phyloP scores from a whole-genome alignment of 1,140 invertebrate genomes.

The Atta cephalotes region DNA sequence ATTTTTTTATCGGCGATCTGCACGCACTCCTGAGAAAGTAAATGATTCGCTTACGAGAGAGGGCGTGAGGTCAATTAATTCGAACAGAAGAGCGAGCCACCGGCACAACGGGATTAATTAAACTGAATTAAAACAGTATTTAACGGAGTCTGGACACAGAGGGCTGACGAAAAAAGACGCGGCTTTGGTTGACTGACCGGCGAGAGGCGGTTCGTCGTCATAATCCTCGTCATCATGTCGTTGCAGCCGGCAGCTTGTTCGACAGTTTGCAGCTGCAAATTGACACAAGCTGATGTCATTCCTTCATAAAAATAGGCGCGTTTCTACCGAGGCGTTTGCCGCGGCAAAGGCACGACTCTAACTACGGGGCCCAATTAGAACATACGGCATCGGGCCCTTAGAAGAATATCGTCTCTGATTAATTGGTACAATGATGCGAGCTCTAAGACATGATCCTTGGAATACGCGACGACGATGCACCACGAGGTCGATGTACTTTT shows the following conservation, averaged over 20 bases:
- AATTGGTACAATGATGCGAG: constrained; percentile 55
- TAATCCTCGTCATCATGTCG: not conserved
- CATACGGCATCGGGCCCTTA: constrained; percentile 19
- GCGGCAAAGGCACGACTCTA: constrained; percentile 38
- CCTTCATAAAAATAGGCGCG: constrained; percentile 65
- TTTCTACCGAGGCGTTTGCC: constrained; percentile 37
- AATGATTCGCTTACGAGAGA: constrained; percentile 52
- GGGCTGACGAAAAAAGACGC: constrained; percentile 36
- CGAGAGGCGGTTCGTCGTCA: constrained; percentile 9
- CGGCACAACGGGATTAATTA: constrained; percentile 68
- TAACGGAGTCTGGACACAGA: constrained; percentile 49
- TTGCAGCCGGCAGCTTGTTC: constrained; percentile 37
- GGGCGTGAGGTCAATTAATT: constrained; percentile 58
- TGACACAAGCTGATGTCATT: constrained; percentile 63
- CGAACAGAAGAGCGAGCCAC: constrained; percentile 44
- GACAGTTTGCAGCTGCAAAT: constrained; percentile 70
- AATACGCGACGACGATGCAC: constrained; percentile 22
- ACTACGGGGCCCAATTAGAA: constrained; percentile 65
- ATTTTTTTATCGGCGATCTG: constrained; percentile 49
- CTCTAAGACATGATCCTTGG: constrained; percentile 37
- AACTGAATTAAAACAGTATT: constrained; percentile 73
- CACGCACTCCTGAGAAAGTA: constrained; percentile 62
- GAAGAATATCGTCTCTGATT: constrained; percentile 43
- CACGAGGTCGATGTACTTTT: constrained; percentile 36
- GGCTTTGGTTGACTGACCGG: constrained; percentile 78